Conservation (phyloP, 1,140 invertebrate genomes). For the Samia ricini region DNA sequence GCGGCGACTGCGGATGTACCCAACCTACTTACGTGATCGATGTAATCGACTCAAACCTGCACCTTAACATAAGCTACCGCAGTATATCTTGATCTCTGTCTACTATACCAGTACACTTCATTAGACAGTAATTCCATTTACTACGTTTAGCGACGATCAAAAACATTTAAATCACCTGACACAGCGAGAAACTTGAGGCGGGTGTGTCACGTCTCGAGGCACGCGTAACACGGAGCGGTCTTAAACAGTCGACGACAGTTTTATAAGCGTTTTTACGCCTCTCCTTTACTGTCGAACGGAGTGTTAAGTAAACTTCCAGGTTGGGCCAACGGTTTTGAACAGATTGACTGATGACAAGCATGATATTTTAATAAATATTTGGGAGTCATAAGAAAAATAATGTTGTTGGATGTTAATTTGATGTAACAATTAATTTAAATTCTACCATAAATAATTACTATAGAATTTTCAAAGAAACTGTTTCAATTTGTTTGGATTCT, state of each 20-base stretch:
- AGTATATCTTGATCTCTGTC: neutral
- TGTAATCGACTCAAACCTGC: neutral
- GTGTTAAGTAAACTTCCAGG: slow-evolving; percentile 23
- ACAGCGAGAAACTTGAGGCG: neutral
- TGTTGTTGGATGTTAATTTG: no score
- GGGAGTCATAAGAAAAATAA: neutral
- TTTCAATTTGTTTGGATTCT: no score
- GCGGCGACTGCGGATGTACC: neutral
- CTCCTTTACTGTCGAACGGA: slow-evolving; percentile 6
- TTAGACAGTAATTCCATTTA: neutral
- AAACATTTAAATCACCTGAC: neutral
- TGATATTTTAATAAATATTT: neutral
- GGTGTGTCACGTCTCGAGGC: neutral
- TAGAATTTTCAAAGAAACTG: no score
- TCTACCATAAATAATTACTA: no score
- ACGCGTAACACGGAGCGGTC: slow-evolving; percentile 10
- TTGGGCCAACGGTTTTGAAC: slow-evolving; percentile 10
- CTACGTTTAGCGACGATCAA: neutral
- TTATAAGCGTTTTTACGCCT: slow-evolving; percentile 19
- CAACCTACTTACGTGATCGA: neutral
- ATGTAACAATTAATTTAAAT: no score
- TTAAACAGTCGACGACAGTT: slow-evolving; percentile 18
- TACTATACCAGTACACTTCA: neutral
- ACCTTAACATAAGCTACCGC: neutral
- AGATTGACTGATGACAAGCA: neutral